These are phyloP conservation scores for Oryzias javanicus DNA, from an alignment of 2,113 vertebrate genomes.

Conservation along the genomic window DNA sequence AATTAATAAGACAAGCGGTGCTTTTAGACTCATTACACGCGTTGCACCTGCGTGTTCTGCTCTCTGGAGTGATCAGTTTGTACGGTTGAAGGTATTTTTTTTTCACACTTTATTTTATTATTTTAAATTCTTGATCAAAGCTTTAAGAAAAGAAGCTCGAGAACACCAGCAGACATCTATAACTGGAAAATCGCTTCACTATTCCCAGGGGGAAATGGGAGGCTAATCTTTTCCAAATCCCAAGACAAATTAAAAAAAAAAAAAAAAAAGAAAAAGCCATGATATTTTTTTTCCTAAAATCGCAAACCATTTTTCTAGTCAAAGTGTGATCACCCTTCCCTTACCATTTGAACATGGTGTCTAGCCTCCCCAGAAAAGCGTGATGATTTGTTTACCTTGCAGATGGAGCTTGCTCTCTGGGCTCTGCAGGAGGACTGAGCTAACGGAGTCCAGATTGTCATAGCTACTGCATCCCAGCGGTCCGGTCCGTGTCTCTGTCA, in stretches of 20 bases:
- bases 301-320: conserved; percentile 17
- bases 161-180: conserved; percentile 34
- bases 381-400: conserved; percentile 84
- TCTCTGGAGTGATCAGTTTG: conserved; percentile 18
- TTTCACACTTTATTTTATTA: background rate
- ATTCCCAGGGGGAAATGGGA: conserved; percentile 16
- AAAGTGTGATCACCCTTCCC: conserved; percentile 3
- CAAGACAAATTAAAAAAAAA: conserved; percentile 49
- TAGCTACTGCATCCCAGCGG: conserved; percentile 99
- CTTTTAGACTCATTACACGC: conserved; percentile 6
- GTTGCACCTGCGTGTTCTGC: conserved; percentile 2
- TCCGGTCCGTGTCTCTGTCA: conserved; percentile 97
- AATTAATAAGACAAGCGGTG: conserved; percentile 1
- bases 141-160: conserved; percentile 24
- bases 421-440: conserved; percentile 98
- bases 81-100: conserved; percentile 20
- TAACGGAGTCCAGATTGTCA: conserved; percentile 99
- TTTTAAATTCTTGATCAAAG: conserved; percentile 35
- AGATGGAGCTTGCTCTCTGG: conserved; percentile 98
- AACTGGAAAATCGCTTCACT: conserved; percentile 36
- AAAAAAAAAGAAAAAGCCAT: too few species aligned
- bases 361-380: conserved; percentile 7
- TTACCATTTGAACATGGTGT: conserved; percentile 23
- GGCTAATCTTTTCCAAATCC: conserved; percentile 40
- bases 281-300: conserved; percentile 32